Evolutionary conservation across 2,888 invertebrate species (phyloP), one percentile per base, ranked within the genome.

Genomic region (Scaptomyza polygonia): DNA sequence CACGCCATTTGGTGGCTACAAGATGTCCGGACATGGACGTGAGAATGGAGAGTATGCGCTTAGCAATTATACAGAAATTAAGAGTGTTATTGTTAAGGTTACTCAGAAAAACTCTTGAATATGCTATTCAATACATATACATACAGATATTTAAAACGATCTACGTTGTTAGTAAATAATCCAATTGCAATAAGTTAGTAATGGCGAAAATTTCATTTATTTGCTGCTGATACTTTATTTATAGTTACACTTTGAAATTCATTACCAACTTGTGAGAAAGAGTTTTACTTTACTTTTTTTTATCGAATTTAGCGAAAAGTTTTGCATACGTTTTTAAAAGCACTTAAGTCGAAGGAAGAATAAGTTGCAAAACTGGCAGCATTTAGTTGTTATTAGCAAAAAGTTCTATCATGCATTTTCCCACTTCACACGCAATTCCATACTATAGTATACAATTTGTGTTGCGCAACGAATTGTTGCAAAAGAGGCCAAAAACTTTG

Each of bases 21-120:
- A 98, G 92, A 96, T 97, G 94, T 98, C 98, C 0, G 99, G 99
- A 5, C 94, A 97, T 86, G 99, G 99, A 1, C 94, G 99, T 61
- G 99, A 99, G 93, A 95, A 97, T 89, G 97, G 98, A 44, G 96
- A 97, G 89, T 98, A 99, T 92, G 99, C 97, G 25, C 93, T 99
- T 67, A 93, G 95, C 72, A 96, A 96, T 82, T 99, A 99, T 92
- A 97, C 97, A 0, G 99, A 99, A 93, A 96, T 98, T 4, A 99
- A 99, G 93, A 95, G 96, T 54, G 97, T 98, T 39, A 93, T 96
- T 84, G 93, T 95, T 53, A 95, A 95, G 89, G 88, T 96, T 18
- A 93, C 94, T 0, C 93, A 94, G 77, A 97, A 97, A 91, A 96
- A 95, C 91, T 96, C 96, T 47, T 25, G 25, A 25, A 25, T 25